Percentiles rank a stretch among this genome's conserved stretches.
These are phyloP conservation scores for Bufotes viridis DNA, from an alignment of 2,797 vertebrate species.

Conservation along the genomic window DNA sequence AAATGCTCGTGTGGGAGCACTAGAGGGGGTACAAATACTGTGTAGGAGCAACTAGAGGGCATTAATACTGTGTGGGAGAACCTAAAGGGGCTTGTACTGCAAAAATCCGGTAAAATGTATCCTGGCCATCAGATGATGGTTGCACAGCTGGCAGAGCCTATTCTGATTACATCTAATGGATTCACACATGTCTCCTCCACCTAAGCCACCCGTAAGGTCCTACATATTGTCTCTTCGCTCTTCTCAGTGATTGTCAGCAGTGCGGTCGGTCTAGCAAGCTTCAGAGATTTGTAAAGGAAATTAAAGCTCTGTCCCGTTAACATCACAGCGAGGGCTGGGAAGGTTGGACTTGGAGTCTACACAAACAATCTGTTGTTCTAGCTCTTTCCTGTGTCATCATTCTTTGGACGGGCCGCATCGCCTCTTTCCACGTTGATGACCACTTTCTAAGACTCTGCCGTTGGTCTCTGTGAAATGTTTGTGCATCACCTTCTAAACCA, in stretches of 20 bases:
- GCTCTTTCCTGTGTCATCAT: slow-evolving; percentile 40
- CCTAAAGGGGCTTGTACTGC: too few relatives aligned
- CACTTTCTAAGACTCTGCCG: neutral
- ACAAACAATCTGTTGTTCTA: slow-evolving; percentile 26
- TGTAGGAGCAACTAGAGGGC: too few relatives aligned
- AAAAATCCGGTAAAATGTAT: too few relatives aligned
- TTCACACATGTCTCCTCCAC: too few relatives aligned
- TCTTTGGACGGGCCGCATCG: neutral
- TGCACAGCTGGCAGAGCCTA: too few relatives aligned
- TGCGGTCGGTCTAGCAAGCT: neutral
- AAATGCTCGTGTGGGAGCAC: too few relatives aligned
- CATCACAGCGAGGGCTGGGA: slow-evolving; percentile 22
- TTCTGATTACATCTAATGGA: too few relatives aligned
- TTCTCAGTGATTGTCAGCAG: neutral
- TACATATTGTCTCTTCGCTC: too few relatives aligned
- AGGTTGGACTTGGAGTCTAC: slow-evolving; percentile 13
- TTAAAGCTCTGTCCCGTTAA: neutral
- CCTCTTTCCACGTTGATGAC: neutral
- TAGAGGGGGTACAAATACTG: too few relatives aligned
- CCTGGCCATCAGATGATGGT: too few relatives aligned
- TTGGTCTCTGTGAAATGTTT: neutral
- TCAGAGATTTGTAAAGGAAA: neutral
- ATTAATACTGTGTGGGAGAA: too few relatives aligned
- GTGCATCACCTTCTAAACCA: neutral
- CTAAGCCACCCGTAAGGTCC: too few relatives aligned